Evolutionary conservation across 2,113 vertebrate genomes (phyloP).

Genomic region (Paramormyrops kingsleyae): DNA sequence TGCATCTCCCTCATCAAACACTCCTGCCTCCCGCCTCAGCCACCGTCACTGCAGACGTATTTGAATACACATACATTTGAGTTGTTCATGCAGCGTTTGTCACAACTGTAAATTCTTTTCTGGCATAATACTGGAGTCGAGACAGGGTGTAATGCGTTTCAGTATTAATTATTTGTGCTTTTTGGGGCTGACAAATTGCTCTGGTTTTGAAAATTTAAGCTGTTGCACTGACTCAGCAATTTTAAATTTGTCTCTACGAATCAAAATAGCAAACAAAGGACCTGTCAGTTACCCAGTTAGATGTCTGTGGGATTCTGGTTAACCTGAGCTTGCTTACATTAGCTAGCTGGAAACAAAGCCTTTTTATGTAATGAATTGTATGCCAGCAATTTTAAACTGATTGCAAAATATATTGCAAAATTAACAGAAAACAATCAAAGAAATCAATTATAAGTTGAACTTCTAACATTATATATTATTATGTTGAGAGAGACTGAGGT

Average conservation of each 20-base stretch:
- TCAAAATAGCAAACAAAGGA: not conserved
- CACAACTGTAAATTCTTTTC: not conserved
- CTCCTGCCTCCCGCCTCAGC: constrained; percentile 26
- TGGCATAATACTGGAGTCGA: not conserved
- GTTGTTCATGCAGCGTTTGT: constrained; percentile 26
- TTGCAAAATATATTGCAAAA: not conserved
- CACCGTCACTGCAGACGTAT: constrained; percentile 27
- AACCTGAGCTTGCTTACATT: not conserved
- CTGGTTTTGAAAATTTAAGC: not conserved
- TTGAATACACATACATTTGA: constrained; percentile 5
- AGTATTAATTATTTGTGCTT: not conserved
- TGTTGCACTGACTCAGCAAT: not conserved
- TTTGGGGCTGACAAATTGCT: not conserved
- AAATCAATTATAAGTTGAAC: not conserved
- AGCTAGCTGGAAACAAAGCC: not conserved
- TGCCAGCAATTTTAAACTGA: not conserved
- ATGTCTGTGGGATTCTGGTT: not conserved
- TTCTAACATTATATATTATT: not conserved
- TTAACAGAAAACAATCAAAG: not conserved
- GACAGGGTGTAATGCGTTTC: not conserved
- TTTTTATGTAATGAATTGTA: not conserved
- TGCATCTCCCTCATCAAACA: constrained; percentile 23
- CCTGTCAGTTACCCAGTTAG: not conserved
- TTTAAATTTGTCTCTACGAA: not conserved
- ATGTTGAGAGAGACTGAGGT: not conserved